These are phyloP conservation scores for Eleginops maclovinus DNA, from an alignment of 2,113 vertebrate genomes.

Conservation along the genomic window DNA sequence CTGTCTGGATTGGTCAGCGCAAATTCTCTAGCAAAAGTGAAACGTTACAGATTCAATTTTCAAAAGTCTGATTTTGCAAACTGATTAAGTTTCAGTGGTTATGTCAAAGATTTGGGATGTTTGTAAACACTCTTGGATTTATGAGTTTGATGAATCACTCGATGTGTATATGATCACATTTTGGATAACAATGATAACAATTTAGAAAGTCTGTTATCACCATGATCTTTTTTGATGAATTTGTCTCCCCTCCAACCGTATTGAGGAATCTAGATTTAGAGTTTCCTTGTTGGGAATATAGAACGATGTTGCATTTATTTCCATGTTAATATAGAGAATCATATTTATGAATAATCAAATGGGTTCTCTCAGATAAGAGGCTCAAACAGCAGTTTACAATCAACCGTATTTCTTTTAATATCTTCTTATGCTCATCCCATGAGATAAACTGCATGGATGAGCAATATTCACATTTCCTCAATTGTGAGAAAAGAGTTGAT, in stretches of 20 bases:
- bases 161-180: not conserved
- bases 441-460: no score
- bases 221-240: not conserved
- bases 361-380: not conserved
- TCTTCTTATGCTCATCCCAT: no score
- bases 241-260: not conserved
- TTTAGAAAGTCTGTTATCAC: not conserved
- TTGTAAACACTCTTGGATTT: not conserved
- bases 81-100: not conserved
- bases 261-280: not conserved
- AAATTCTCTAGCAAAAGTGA: slow-evolving; percentile 1
- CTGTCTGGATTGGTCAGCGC: not conserved
- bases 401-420: no score
- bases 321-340: not conserved
- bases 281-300: not conserved
- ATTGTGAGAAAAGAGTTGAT: no score
- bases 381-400: not conserved
- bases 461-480: no score
- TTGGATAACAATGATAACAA: not conserved
- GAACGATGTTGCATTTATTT: not conserved
- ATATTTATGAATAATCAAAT: not conserved
- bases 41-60: not conserved
- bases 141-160: not conserved
- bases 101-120: not conserved
- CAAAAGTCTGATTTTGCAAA: not conserved